A percentile compares a stretch with the other conserved stretches of the same genome.
Conservation (phyloP, 1,140 invertebrate genomes). For the Zaprionus lachaisei region DNA sequence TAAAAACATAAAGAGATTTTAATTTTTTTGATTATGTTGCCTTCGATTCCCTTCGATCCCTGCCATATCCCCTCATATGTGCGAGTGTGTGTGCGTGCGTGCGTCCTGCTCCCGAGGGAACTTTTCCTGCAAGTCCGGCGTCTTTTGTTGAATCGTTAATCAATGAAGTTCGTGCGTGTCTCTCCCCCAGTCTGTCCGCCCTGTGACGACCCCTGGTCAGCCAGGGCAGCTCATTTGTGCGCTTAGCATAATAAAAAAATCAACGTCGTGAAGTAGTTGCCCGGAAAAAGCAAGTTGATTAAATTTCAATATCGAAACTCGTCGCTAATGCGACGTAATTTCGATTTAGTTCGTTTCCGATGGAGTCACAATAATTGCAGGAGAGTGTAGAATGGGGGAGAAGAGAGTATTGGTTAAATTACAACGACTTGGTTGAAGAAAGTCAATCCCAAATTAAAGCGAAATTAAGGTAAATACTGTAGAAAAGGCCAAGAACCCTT, state of each 20-base stretch:
- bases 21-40: constrained; percentile 83
- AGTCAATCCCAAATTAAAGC: neutral
- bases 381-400: no score
- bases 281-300: constrained; percentile 79
- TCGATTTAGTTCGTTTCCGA: constrained; percentile 73
- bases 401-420: neutral
- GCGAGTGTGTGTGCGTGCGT: constrained; percentile 39
- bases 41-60: constrained; percentile 13
- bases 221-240: constrained; percentile 64
- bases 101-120: constrained; percentile 53
- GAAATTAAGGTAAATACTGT: neutral
- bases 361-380: neutral
- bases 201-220: constrained; percentile 64
- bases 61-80: neutral
- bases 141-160: constrained; percentile 78
- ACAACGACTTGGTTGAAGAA: neutral
- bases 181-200: constrained; percentile 19
- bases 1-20: constrained; percentile 84
- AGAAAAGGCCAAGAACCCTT: neutral
- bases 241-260: constrained; percentile 81
- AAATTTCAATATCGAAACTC: constrained; percentile 70
- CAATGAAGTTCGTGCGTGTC: constrained; percentile 75
- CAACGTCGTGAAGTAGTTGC: constrained; percentile 60
- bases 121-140: constrained; percentile 28
- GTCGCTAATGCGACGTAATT: constrained; percentile 77